Conservation (phyloP, 2,113 vertebrate species). For the zebrafish (Danio rerio) region DNA sequence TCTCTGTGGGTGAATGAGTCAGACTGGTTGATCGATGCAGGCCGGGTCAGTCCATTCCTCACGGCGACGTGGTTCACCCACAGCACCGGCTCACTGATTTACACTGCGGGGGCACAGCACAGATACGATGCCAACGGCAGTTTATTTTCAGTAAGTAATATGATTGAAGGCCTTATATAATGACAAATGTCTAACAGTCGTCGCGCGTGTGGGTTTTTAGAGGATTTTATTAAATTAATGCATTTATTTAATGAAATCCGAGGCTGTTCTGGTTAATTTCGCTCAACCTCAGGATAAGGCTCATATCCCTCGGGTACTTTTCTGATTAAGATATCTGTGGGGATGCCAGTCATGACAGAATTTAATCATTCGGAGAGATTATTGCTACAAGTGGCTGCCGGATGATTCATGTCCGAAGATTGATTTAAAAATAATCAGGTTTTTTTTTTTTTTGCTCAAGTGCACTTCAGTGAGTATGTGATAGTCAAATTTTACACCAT, state of each 20-base stretch:
- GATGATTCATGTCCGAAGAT: slow-evolving; percentile 19
- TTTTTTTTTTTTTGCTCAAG: slow-evolving; percentile 30
- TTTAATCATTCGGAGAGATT: slow-evolving; percentile 41
- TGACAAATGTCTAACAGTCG: not conserved
- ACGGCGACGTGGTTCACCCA: slow-evolving; percentile 61
- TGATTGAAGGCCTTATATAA: not conserved
- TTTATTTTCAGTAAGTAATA: not conserved
- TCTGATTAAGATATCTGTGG: slow-evolving; percentile 29
- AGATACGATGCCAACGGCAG: slow-evolving; percentile 7
- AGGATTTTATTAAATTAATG: not conserved
- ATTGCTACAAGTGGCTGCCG: slow-evolving; percentile 12
- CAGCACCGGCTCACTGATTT: slow-evolving; percentile 42
- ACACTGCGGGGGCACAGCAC: slow-evolving; percentile 29
- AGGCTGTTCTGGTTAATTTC: slow-evolving; percentile 21
- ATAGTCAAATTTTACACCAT: slow-evolving; percentile 26
- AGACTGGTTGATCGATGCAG: slow-evolving; percentile 65
- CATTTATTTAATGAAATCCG: slow-evolving; percentile 24
- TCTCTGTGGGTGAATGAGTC: slow-evolving; percentile 56
- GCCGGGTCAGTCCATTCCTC: slow-evolving; percentile 62
- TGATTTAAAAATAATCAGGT: slow-evolving; percentile 34
- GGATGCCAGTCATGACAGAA: not conserved
- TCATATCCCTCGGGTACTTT: slow-evolving; percentile 9
- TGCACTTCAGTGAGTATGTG: slow-evolving; percentile 34
- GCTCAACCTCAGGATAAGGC: not conserved
- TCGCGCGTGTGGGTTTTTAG: not conserved